Percentiles rank a stretch among this genome's conserved stretches.
Evolutionary conservation across 2,888 invertebrate species (phyloP).

Genomic region (Steinernema carpocapsae): DNA sequence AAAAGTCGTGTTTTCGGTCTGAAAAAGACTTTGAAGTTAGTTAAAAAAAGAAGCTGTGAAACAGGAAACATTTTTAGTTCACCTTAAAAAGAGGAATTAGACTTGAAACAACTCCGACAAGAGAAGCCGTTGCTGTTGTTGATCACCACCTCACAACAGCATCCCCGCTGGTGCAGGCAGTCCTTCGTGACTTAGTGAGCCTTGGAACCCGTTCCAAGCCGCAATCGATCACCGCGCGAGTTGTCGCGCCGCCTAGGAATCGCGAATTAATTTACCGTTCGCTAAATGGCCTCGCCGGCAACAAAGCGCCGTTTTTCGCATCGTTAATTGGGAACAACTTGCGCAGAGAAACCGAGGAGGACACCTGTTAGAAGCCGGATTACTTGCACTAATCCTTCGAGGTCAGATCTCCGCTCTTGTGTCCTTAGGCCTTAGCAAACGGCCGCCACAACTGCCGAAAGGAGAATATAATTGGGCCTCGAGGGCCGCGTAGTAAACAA

Average conservation of each 20-base stretch:
- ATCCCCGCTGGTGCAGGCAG: too few relatives aligned
- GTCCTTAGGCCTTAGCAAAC: not conserved
- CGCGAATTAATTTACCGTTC: slow-evolving; percentile 29
- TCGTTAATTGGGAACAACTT: slow-evolving; percentile 9
- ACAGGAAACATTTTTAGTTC: too few relatives aligned
- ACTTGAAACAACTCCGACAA: too few relatives aligned
- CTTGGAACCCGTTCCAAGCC: not conserved
- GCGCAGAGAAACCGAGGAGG: slow-evolving; percentile 15
- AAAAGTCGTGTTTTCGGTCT: too few relatives aligned
- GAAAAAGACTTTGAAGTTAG: too few relatives aligned
- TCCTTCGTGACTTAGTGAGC: too few relatives aligned
- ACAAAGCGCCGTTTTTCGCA: slow-evolving; percentile 11
- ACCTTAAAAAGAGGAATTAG: too few relatives aligned
- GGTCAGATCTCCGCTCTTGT: not conserved
- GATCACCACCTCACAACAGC: not conserved
- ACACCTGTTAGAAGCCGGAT: slow-evolving; percentile 17
- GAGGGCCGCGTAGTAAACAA: slow-evolving; percentile 31
- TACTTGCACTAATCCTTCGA: not conserved
- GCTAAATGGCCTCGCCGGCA: not conserved
- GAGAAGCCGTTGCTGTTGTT: not conserved
- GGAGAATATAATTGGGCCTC: not conserved
- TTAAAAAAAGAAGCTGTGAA: too few relatives aligned
- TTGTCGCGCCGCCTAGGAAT: too few relatives aligned
- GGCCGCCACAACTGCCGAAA: not conserved
- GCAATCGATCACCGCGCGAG: not conserved